These are phyloP conservation scores for Platalea minor DNA, from an alignment of 2,797 vertebrate species.

Conservation along the genomic window DNA sequence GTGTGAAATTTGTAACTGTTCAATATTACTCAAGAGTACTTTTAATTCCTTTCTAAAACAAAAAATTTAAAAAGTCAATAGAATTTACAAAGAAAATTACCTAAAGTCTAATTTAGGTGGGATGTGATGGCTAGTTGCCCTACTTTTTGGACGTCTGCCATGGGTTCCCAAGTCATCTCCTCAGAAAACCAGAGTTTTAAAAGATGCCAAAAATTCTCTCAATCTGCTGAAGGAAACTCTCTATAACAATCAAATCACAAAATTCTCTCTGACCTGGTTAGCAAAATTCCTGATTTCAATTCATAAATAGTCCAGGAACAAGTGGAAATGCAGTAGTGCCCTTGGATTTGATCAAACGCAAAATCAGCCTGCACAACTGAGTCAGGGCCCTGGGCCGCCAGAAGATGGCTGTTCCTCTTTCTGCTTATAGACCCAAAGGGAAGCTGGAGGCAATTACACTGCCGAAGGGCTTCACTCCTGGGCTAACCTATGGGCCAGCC, in stretches of 20 bases:
- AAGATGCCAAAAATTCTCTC: neutral
- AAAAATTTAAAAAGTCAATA: neutral
- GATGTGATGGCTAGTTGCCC: neutral
- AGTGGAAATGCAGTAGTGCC: neutral
- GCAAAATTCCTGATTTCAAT: neutral
- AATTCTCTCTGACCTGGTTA: neutral
- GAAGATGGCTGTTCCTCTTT: neutral
- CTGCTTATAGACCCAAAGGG: neutral
- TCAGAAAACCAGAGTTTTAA: neutral
- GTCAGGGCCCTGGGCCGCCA: neutral
- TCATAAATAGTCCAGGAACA: neutral
- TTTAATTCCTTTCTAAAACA: neutral
- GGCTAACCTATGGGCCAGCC: neutral
- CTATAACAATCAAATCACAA: neutral
- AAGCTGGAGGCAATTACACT: neutral
- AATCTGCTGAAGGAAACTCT: neutral
- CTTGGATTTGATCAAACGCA: neutral
- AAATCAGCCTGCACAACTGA: neutral
- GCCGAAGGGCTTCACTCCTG: neutral
- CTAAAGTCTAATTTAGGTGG: neutral
- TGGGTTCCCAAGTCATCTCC: neutral
- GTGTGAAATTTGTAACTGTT: neutral
- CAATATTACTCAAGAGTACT: neutral
- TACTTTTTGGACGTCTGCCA: neutral
- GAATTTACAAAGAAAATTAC: neutral